Evolutionary conservation across 2,797 vertebrate genomes (phyloP), one percentile per base, ranked within the genome.

Genomic region (Acanthurus tractus): DNA sequence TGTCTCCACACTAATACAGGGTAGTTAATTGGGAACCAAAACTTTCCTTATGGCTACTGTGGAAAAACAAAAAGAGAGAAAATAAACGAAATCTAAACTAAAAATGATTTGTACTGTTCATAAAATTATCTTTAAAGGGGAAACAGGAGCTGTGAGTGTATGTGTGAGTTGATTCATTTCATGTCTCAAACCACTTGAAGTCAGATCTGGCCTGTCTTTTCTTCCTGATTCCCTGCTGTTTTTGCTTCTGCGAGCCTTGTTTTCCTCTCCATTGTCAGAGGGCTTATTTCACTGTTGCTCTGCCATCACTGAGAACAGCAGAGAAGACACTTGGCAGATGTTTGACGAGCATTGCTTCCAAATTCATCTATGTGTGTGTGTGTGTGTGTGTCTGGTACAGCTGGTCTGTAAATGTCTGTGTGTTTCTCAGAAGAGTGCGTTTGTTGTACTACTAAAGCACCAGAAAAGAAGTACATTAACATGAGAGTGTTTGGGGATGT

Each of bases 291-390:
- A 29, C 64, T 53, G 61, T 63, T 78, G 72, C 75, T 9, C 53
- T 25, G 66, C 56, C 77, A 49, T 83, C 72, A 55, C 70, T 44
- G 57, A 77, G 53, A 74, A 66, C 55, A 66, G 62, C 65, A 57
- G 71, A 64, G 52, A 76, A 82, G 57, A 81, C 74, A 72, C 49
- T 77, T 80, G 70, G 81, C 84, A 90, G 85, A 82, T 90, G 83
- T 85, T 85, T 64, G 29, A 36, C 75, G 69, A 80, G 70, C n/a
- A 2, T 22, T 22, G 52, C 54, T 58, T 76, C 45, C 54, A 64
- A 63, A 79, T 85, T 34, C 34, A 59, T 69, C 25, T 79, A 36
- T 50, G 46, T 48, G 57, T 4, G 40, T 78, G 29, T 73, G n/a
- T 78, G 45, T 11, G 45, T 62, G 17, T 70, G 15, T 14, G 78